These are phyloP conservation scores for Lepilemur septentrionalis DNA, from an alignment of 2,797 vertebrate genomes.

Conservation along the genomic window DNA sequence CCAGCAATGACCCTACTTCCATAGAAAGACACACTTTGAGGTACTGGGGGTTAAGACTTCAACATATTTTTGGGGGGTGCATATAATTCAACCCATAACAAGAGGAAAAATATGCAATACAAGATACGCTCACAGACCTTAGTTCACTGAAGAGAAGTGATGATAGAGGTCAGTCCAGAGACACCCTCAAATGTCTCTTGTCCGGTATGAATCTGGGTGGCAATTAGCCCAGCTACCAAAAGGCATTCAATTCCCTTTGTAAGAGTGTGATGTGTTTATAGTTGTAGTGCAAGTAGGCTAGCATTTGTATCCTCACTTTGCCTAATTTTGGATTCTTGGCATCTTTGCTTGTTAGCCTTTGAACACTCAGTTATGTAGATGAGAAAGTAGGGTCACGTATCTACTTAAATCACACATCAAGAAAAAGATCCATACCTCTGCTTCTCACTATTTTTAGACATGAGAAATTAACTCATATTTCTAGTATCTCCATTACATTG, in stretches of 20 bases:
- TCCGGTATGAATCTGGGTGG: neutral
- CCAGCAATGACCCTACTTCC: neutral
- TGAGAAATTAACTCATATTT: neutral
- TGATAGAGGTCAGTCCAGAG: neutral
- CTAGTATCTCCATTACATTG: neutral
- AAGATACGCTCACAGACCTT: neutral
- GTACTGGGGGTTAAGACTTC: neutral
- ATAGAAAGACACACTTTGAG: neutral
- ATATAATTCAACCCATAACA: neutral
- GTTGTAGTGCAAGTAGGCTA: neutral
- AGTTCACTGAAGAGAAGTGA: neutral
- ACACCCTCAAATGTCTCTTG: neutral
- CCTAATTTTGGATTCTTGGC: neutral
- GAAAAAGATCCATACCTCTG: neutral
- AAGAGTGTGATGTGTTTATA: neutral
- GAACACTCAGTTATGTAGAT: neutral
- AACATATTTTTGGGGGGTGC: fast-evolving
- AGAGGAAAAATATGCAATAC: neutral
- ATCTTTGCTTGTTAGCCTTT: neutral
- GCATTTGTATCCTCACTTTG: neutral
- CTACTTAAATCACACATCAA: neutral
- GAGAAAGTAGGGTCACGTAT: neutral
- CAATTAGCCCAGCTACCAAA: neutral
- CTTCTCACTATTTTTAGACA: neutral
- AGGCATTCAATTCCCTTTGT: neutral